Evolutionary conservation across 1,140 invertebrate species (phyloP).

Genomic region (Bombus huntii): DNA sequence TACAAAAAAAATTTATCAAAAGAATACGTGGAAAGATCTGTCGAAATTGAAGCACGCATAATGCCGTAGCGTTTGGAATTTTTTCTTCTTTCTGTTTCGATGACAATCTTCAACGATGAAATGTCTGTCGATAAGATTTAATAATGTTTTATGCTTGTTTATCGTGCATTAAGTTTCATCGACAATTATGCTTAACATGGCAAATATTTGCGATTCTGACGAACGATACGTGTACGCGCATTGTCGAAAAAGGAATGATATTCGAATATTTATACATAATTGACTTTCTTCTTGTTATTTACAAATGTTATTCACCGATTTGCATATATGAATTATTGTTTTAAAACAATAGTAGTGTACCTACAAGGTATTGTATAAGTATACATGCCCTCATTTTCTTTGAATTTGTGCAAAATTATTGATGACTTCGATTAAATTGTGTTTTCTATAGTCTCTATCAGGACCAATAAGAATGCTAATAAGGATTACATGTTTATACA

Average conservation of each 20-base stretch:
- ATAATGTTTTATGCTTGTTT: slow-evolving; percentile 62
- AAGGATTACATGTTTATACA: too few species aligned
- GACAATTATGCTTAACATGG: slow-evolving; percentile 42
- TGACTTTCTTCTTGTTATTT: background rate
- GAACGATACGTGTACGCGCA: background rate
- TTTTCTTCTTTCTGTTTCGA: slow-evolving; percentile 49
- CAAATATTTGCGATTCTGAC: slow-evolving; percentile 32
- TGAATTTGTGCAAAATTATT: too few species aligned
- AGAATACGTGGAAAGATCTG: background rate
- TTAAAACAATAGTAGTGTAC: too few species aligned
- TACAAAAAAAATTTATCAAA: too few species aligned
- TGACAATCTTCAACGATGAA: slow-evolving; percentile 63
- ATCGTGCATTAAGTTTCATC: slow-evolving; percentile 55
- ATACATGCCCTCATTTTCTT: too few species aligned
- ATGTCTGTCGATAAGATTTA: slow-evolving; percentile 66
- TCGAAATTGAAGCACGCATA: slow-evolving; percentile 36
- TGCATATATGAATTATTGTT: too few species aligned
- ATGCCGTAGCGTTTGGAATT: slow-evolving; percentile 49
- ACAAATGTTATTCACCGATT: background rate
- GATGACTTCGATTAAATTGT: too few species aligned
- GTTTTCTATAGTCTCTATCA: too few species aligned
- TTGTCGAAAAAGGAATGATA: background rate
- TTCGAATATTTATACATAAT: background rate
- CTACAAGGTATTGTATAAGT: too few species aligned
- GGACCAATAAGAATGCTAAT: too few species aligned